Evolutionary conservation across 2,797 vertebrate genomes (phyloP).

Genomic region (Choloepus didactylus): DNA sequence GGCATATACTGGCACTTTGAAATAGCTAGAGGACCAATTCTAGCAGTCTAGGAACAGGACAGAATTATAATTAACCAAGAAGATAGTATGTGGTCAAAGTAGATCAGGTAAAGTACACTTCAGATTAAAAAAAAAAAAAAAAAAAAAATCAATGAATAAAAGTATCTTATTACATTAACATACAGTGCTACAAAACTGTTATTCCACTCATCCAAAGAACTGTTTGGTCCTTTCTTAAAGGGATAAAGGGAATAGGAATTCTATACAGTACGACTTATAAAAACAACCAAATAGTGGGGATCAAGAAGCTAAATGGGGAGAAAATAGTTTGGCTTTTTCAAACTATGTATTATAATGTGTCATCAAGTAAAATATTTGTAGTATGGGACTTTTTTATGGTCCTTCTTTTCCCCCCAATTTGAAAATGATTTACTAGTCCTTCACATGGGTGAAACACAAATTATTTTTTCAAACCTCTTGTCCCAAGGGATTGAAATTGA

Average conservation of each 20-base stretch:
- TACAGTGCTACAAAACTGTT: slow-evolving; percentile 66
- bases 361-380: slow-evolving; percentile 2
- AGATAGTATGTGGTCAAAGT: slow-evolving; percentile 78
- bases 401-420: background rate
- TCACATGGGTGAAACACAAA: no score
- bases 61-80: slow-evolving; percentile 80
- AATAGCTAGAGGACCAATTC: slow-evolving; percentile 78
- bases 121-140: slow-evolving; percentile 38
- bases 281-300: slow-evolving; percentile 42
- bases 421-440: no score
- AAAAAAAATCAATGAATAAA: slow-evolving; percentile 62
- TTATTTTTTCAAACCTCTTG: no score
- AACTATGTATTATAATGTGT: slow-evolving; percentile 22
- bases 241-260: slow-evolving; percentile 35
- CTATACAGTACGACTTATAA: slow-evolving; percentile 37
- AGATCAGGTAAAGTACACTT: slow-evolving; percentile 72
- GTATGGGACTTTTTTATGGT: slow-evolving; percentile 1
- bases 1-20: slow-evolving; percentile 80
- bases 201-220: slow-evolving; percentile 75
- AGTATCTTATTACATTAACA: slow-evolving; percentile 78
- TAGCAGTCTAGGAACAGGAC: slow-evolving; percentile 80
- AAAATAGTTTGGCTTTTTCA: slow-evolving; percentile 59
- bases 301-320: slow-evolving; percentile 26
- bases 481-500: no score
- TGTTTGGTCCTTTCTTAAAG: slow-evolving; percentile 83